Evolutionary conservation across 2,113 vertebrate species (phyloP), one percentile per base, ranked within the genome.

Genomic region (Oreochromis spilurus): DNA sequence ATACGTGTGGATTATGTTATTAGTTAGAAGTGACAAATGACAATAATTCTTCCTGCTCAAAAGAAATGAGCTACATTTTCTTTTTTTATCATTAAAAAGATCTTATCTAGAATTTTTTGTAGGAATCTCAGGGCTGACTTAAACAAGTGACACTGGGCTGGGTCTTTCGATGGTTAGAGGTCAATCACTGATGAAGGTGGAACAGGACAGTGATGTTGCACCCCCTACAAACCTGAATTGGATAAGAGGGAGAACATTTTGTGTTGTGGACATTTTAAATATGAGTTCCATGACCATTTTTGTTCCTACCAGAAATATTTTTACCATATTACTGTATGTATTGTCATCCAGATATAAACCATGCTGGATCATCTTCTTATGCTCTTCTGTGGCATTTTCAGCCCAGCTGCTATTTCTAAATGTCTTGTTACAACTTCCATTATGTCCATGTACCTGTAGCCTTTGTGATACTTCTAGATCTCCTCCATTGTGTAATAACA

Each of bases 81-180:
- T 29, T 52, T 52, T 52, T 52, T 52, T 52, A 9, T 52, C 4
- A 9, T 9, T 52, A 52, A 52, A 0, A 52, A 52, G 0, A 52
- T 52, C 4, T n/a, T 52, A 52, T 52, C 0, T 52, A 52, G 50
- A 52, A n/a, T 52, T 52, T 52, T n/a, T 52, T 52, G 17, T 52
- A 52, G 50, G 1, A 52, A n/a, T 52, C 0, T 52, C 17, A 19
- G 50, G 50, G 50, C 50, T 52, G 17, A 2, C 50, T 52, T 52
- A 52, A 4, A 52, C 2, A 52, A 52, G 50, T 52, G 50, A 52
- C 50, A n/a, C 50, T n/a, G 50, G 50, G 50, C 8, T 52, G 2
- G 50, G n/a, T 52, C 2, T 52, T 52, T 52, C 50, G 5, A 9
- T 52, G 50, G 50, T 52, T 52, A 52, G 8, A 52, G 1, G 50